Percentiles rank a stretch among this genome's conserved stretches.
Conservation (phyloP, 2,888 invertebrate genomes). For the Stenichneumon culpator region DNA sequence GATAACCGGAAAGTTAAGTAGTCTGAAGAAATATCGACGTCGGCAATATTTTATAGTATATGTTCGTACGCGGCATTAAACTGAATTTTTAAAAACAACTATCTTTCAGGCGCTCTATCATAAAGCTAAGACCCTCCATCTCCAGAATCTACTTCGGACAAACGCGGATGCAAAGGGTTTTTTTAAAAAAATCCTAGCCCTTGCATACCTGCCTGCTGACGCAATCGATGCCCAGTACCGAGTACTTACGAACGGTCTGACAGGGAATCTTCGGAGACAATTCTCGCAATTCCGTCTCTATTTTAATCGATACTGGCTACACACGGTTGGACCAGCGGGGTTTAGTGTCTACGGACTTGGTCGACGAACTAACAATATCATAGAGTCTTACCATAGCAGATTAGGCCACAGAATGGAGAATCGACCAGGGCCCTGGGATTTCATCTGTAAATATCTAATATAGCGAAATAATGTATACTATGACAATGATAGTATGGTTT, state of each 20-base stretch:
- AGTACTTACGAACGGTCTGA: neutral
- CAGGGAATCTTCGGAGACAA: neutral
- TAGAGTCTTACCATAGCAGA: constrained; percentile 11
- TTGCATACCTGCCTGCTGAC: no score
- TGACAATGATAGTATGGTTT: neutral
- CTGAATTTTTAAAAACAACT: neutral
- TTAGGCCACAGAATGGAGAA: neutral
- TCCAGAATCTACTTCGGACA: neutral
- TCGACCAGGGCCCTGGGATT: neutral
- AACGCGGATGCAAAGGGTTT: neutral
- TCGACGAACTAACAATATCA: neutral
- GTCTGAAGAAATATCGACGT: no score
- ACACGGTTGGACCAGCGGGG: neutral
- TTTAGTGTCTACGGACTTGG: constrained; percentile 12
- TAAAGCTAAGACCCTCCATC: constrained; percentile 18
- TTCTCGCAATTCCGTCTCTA: neutral
- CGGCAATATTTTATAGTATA: no score
- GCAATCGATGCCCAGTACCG: no score
- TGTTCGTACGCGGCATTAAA: no score
- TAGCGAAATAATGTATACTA: neutral
- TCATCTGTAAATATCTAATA: neutral
- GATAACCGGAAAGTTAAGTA: no score
- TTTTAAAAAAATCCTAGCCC: neutral
- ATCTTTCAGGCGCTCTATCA: constrained; percentile 12
- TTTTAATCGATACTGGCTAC: constrained; percentile 6